Base-by-base conservation (phyloP, 2,888 invertebrate genomes). In the Agrochola lota region DNA sequence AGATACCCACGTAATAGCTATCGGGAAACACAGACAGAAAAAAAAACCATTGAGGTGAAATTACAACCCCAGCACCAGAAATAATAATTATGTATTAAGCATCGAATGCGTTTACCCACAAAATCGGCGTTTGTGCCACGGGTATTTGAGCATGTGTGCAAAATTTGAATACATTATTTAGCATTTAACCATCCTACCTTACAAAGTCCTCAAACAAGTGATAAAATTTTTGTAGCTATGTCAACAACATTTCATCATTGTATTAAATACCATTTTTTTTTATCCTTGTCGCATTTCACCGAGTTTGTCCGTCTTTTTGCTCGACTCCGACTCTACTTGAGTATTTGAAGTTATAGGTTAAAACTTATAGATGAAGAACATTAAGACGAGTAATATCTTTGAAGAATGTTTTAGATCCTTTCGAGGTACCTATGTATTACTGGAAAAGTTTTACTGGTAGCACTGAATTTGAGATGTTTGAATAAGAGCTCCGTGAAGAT, bases 361-460 rank as follows among this genome's bases (percentile, higher is more conserved):
- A 69, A 60, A 57, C 71, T 69, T 68, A 74, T 46, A 64, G 63
- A 84, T 74, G 66, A 57, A 30, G 52, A 73, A 71, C 63, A 68
- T 85, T 77, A 59, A 70, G 69, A 67, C 26, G 15, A 62, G 57
- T 69, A 63, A 85, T 83, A 81, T 81, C 30, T 70, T 35, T 76
- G 40, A 84, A 83, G 74, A 74, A 81, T 70, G 20, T 76, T 63
- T 71, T 12, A 64, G 30, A 76, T 62, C 49, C 11, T 60, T 63
- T 84, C 66, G 57, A 59, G 15, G 23, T 55, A 74, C 67, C 40
- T 52, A 49, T 8, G 23, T 55, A 57, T 57, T 57, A 57, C 67
- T 59, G 46, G 15, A 49, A 57, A 57, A 43, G 26, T 62, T 74
- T 46, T 46, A n/a, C 15, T 62, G 7, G 23, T 55, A 63, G 46